A percentile compares a stretch with the other conserved stretches of the same genome.
Evolutionary conservation across 2,113 vertebrate genomes (phyloP).

Genomic region (Egretta garzetta): DNA sequence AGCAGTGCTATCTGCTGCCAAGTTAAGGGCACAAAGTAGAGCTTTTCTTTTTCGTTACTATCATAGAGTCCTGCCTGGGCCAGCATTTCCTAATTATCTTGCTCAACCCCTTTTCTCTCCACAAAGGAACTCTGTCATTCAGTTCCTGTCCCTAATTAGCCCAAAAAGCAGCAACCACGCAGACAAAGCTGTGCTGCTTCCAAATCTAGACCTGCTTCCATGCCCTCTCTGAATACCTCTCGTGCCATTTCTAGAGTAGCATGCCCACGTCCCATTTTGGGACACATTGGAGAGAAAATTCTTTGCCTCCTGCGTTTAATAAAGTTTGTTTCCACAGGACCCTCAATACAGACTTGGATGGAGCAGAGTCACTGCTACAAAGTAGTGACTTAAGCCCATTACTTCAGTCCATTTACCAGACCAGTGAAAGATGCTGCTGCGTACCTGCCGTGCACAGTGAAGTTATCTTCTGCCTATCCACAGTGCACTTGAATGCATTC

Average conservation of each 20-base stretch:
- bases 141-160: neutral
- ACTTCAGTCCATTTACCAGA: neutral
- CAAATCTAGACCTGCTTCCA: neutral
- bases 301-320: neutral
- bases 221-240: neutral
- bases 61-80: neutral
- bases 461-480: neutral
- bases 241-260: neutral
- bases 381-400: neutral
- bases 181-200: neutral
- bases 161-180: neutral
- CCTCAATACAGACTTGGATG: neutral
- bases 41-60: neutral
- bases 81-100: neutral
- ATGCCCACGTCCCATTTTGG: neutral
- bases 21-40: neutral
- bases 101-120: neutral
- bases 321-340: neutral
- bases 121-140: neutral
- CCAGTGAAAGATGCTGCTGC: neutral
- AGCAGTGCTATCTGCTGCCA: neutral
- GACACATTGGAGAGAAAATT: neutral
- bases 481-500: neutral
- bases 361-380: neutral
- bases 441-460: neutral